These are phyloP conservation scores for Sebastes steindachneri DNA, from an alignment of 2,797 vertebrate genomes.

Conservation along the genomic window DNA sequence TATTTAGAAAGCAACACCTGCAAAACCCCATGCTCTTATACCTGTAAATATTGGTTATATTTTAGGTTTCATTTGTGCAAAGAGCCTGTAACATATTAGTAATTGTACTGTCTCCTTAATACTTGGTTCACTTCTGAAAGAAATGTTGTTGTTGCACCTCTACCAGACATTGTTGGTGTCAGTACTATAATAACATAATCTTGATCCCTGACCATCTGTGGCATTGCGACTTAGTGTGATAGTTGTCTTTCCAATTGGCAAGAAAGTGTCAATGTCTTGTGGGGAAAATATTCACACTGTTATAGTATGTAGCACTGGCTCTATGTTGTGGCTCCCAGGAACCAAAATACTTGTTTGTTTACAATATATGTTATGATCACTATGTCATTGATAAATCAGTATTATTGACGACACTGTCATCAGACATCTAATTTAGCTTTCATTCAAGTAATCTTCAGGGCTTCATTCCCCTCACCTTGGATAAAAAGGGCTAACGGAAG, in stretches of 20 bases:
- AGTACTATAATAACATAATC: neutral
- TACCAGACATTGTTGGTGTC: neutral
- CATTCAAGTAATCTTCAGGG: neutral
- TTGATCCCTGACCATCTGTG: neutral
- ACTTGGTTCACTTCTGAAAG: neutral
- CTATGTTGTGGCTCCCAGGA: neutral
- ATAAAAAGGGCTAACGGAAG: neutral
- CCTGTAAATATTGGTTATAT: neutral
- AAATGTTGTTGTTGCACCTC: neutral
- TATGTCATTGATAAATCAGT: neutral
- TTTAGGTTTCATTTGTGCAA: neutral
- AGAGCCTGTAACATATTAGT: neutral
- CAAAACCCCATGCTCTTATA: neutral
- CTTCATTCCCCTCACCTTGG: neutral
- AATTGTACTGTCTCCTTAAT: neutral
- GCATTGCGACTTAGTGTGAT: neutral
- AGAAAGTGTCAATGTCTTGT: conserved; percentile 3
- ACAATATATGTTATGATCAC: neutral
- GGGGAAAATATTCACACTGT: neutral
- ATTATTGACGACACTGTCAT: neutral
- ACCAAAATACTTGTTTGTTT: neutral
- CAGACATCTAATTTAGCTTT: neutral
- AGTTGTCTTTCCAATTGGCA: neutral
- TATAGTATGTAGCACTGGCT: neutral
- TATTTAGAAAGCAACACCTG: neutral